phyloP scores from a whole-genome alignment of 2,797 vertebrate genomes.

The Limosa lapponica region DNA sequence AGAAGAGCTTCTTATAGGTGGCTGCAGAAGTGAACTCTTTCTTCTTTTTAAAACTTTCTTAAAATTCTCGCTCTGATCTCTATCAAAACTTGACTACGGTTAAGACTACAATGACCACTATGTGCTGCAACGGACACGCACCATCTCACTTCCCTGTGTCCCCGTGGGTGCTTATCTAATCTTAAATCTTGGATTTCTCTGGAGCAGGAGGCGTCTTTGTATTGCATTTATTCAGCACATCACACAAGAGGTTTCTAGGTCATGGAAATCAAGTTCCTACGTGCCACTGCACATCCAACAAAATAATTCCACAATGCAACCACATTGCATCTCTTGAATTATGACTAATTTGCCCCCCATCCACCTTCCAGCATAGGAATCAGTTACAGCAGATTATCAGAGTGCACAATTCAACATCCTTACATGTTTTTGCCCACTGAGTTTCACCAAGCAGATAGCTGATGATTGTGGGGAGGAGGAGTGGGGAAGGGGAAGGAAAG shows the following conservation, averaged over 20 bases:
- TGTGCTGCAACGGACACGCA: not conserved
- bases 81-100: not conserved
- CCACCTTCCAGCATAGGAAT: not conserved
- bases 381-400: not conserved
- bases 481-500: no score
- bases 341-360: not conserved
- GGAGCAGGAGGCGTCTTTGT: not conserved
- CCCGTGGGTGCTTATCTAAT: not conserved
- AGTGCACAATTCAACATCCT: not conserved
- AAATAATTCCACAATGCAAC: not conserved
- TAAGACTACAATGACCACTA: not conserved
- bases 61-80: not conserved
- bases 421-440: not conserved
- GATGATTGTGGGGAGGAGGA: not conserved
- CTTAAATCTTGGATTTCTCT: not conserved
- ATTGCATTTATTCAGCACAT: not conserved
- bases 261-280: not conserved
- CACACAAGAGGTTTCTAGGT: constrained; percentile 7
- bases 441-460: not conserved
- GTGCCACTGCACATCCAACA: not conserved
- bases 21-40: not conserved
- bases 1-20: not conserved
- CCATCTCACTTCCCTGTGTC: not conserved
- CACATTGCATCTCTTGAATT: not conserved
- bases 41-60: not conserved